Conservation (phyloP, 2,113 vertebrate genomes). For the Cariama cristata region DNA sequence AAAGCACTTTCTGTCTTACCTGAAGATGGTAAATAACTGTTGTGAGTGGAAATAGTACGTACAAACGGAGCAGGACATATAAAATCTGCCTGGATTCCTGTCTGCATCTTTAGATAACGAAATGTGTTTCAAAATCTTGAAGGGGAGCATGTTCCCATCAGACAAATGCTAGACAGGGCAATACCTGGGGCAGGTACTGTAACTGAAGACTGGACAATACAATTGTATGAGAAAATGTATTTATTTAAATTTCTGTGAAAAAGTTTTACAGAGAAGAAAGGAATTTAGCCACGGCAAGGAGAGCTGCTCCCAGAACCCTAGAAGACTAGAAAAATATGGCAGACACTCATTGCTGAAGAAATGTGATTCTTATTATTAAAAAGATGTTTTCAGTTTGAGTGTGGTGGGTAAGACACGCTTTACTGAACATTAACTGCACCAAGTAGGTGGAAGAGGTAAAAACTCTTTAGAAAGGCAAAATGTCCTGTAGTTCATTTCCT, state of each 20-base stretch:
- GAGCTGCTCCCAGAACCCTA: neutral
- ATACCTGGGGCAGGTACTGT: neutral
- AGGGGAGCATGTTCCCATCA: neutral
- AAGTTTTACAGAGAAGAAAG: neutral
- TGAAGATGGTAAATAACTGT: neutral
- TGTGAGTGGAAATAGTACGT: neutral
- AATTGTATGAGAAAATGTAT: neutral
- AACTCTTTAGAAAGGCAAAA: neutral
- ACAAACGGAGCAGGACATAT: neutral
- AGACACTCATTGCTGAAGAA: neutral
- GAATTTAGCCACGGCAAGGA: neutral
- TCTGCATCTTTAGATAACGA: neutral
- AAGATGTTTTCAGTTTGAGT: neutral
- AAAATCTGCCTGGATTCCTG: neutral
- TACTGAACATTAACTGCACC: neutral
- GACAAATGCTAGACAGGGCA: neutral
- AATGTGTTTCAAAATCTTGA: neutral
- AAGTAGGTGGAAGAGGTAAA: slow-evolving; percentile 17
- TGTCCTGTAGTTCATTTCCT: neutral
- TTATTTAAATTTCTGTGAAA: neutral
- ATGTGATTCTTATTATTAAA: slow-evolving; percentile 15
- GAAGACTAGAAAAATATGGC: neutral
- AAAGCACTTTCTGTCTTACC: neutral
- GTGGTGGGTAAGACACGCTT: neutral
- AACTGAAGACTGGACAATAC: neutral